Base-by-base conservation (phyloP, 2,888 invertebrate species). In the Neoscelio sp. region DNA sequence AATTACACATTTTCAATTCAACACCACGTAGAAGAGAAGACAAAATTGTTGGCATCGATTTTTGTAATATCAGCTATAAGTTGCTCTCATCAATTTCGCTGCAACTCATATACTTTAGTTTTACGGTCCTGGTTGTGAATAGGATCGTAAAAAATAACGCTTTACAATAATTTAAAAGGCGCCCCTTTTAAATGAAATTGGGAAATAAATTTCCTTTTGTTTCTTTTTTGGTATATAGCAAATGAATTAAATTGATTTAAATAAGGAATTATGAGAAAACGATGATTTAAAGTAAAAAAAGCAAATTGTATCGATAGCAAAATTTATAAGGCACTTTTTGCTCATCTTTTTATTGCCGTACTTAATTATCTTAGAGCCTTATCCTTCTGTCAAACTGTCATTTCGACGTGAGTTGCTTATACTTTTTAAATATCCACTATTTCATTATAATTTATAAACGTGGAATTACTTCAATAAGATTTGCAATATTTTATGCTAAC, bases 141-240 rank as follows among this genome's bases (percentile, higher is more conserved):
- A 62, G 52, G 62, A 73, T 62, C 71, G 54, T 73, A 73, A 73
- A 58, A 70, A 68, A 28, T 50, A 50, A 58, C 33, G 54, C 12
- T 44, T 68, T 48, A 38, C 48, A 38, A 7, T 33, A 13, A 20
- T 35, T 4, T 4, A 15, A 28, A 28, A 33, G 48, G 20, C 38
- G n/a, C 18, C 13, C 48, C 26, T 48, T 58, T 50, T 48, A 15
- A 48, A 50, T 18, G 10, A 50, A 70, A 70, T 58, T 58, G 42
- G 10, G 12, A 38, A 30, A 70, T 70, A 56, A 58, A 40, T 33
- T 58, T 70, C n/a, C 20, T 15, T 46, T 46, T 44, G 60, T 60
- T 33, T 46, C n/a, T n/a, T n/a, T n/a, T n/a, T n/a, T n/a, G n/a
- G n/a, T n/a, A n/a, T 44, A 44, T 1, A 20, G n/a, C 15, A 42